phyloP scores from a whole-genome alignment of 2,888 invertebrate species.

The Agrochola macilenta region DNA sequence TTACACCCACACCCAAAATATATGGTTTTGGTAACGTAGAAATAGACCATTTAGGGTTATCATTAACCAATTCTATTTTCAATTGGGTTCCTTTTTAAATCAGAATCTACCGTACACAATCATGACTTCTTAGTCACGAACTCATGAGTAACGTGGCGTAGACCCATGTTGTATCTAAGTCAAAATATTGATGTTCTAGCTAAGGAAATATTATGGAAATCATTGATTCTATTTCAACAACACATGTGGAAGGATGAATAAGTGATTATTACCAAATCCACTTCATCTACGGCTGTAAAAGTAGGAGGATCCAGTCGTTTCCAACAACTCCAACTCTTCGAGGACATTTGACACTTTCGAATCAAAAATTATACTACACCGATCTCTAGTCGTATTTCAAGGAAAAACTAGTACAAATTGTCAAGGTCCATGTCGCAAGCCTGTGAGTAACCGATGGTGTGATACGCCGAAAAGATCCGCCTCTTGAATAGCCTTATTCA shows the following conservation, averaged over 20 bases:
- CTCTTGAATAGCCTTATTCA: constrained; percentile 79
- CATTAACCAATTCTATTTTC: background rate
- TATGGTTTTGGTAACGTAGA: background rate
- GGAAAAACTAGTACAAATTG: constrained; percentile 32
- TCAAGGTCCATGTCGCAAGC: constrained; percentile 77
- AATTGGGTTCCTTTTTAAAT: background rate
- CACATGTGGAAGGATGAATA: background rate
- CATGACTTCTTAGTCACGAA: background rate
- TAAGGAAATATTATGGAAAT: constrained; percentile 24
- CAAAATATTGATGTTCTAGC: constrained; percentile 23
- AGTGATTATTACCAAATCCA: background rate
- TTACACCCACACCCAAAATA: constrained; percentile 6
- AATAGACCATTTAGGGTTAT: background rate
- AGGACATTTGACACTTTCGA: background rate
- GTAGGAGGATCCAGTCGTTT: background rate
- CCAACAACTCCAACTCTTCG: background rate
- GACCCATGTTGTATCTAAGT: background rate
- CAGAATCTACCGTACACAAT: background rate
- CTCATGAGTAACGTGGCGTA: background rate
- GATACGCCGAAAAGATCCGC: constrained; percentile 75
- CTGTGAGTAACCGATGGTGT: constrained; percentile 72
- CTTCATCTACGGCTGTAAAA: too few relatives aligned
- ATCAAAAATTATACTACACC: background rate
- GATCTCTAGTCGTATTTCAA: constrained; percentile 15
- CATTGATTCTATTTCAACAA: background rate